Conservation (phyloP, 2,888 invertebrate genomes). For the Hofmannophila pseudospretella region DNA sequence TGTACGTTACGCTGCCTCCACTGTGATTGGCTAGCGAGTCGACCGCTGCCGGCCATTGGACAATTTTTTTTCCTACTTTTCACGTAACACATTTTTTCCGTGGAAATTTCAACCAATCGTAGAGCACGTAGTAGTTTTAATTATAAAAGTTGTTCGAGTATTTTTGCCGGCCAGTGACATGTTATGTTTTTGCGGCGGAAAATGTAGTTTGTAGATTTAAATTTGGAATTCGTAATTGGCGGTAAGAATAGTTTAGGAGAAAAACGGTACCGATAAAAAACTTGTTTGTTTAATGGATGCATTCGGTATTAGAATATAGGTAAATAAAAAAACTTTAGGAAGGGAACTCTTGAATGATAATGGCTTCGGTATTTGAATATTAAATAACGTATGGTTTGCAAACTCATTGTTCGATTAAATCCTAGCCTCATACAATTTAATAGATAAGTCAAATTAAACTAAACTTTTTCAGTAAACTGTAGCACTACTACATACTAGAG, state of each 20-base stretch:
- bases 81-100: slow-evolving; percentile 68
- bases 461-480: no score
- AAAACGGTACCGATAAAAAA: neutral
- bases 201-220: slow-evolving; percentile 10
- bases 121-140: slow-evolving; percentile 61
- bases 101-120: slow-evolving; percentile 66
- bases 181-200: slow-evolving; percentile 27
- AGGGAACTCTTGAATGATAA: no score
- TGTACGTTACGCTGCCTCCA: slow-evolving; percentile 54
- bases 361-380: no score
- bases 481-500: no score
- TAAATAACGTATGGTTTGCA: no score
- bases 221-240: slow-evolving; percentile 13
- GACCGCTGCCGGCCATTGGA: slow-evolving; percentile 55
- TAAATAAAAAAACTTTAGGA: no score
- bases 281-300: no score
- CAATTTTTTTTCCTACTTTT: slow-evolving; percentile 69
- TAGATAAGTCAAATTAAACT: no score
- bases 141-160: slow-evolving; percentile 59
- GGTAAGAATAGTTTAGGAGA: neutral
- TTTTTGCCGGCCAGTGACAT: slow-evolving; percentile 31
- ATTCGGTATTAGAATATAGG: no score
- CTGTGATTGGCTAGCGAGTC: slow-evolving; percentile 51
- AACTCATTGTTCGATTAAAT: no score
- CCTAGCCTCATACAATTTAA: no score